These are phyloP conservation scores for Drosophila nigritarsus DNA, from an alignment of 2,888 invertebrate genomes.

Conservation along the genomic window DNA sequence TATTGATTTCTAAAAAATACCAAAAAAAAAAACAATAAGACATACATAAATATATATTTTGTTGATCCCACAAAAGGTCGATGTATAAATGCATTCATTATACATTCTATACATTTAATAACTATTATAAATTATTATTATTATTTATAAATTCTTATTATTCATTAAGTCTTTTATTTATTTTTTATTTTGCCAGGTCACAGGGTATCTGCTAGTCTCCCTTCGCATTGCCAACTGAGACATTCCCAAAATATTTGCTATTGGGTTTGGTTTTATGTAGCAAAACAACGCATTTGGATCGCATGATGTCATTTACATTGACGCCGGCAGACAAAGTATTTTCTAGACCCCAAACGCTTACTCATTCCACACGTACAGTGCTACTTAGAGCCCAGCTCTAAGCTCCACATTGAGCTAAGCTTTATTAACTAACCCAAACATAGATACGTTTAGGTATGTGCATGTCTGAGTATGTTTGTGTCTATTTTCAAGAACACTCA, in stretches of 20 bases:
- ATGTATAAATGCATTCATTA: neutral
- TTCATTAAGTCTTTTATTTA: neutral
- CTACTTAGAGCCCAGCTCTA: conserved; percentile 7
- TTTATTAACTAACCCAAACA: conserved; percentile 5
- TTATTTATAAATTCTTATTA: neutral
- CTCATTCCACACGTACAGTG: conserved; percentile 6
- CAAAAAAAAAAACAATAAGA: neutral
- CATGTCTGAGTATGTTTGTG: neutral
- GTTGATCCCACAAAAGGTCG: neutral
- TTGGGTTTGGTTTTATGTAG: conserved; percentile 16
- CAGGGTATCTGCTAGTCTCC: conserved; percentile 6
- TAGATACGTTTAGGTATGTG: conserved; percentile 2
- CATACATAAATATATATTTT: neutral
- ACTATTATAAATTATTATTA: neutral
- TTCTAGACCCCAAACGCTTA: conserved; percentile 32
- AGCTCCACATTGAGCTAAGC: conserved; percentile 24
- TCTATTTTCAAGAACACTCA: neutral
- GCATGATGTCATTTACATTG: conserved; percentile 68
- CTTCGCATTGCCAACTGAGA: neutral
- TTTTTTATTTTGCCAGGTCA: too few relatives aligned
- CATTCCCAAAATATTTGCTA: conserved; percentile 10
- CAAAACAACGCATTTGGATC: conserved; percentile 46
- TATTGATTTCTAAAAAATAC: conserved; percentile 87
- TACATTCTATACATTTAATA: neutral
- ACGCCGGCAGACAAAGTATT: conserved; percentile 27